These are phyloP conservation scores for Dryadula phaetusa DNA, from an alignment of 2,888 invertebrate genomes.

Conservation along the genomic window DNA sequence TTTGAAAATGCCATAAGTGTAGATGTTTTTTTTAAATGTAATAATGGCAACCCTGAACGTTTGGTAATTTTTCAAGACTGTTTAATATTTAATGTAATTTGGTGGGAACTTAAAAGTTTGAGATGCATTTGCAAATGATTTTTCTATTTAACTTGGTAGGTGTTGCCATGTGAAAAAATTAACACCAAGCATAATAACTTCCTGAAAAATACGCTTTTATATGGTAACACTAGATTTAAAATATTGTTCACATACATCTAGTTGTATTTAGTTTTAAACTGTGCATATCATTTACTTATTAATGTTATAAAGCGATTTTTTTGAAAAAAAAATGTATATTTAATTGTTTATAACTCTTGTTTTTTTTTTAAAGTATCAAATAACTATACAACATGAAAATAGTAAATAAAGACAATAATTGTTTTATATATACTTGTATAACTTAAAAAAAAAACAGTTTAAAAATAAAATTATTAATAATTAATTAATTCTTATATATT, in stretches of 20 bases:
- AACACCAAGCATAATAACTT: slow-evolving; percentile 35
- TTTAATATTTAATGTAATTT: slow-evolving; percentile 9
- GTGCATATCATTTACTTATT: slow-evolving; percentile 23
- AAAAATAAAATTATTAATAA: not conserved
- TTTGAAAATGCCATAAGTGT: not conserved
- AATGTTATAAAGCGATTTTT: not conserved
- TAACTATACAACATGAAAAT: not conserved
- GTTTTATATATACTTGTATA: too few species aligned
- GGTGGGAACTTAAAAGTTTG: slow-evolving; percentile 12
- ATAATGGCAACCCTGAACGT: slow-evolving; percentile 9
- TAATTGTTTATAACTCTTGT: too few species aligned
- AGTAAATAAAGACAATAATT: slow-evolving; percentile 10
- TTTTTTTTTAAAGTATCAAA: not conserved
- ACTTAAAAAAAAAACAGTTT: not conserved
- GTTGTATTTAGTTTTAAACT: slow-evolving; percentile 22
- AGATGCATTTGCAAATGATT: slow-evolving; percentile 13
- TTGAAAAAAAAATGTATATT: too few species aligned
- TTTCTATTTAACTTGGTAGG: slow-evolving; percentile 30
- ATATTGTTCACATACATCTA: slow-evolving; percentile 23
- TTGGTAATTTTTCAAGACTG: slow-evolving; percentile 20
- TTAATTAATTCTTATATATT: not conserved
- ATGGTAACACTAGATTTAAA: slow-evolving; percentile 29
- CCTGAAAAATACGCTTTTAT: slow-evolving; percentile 36
- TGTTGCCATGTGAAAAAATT: slow-evolving; percentile 34
- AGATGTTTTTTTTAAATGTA: not conserved